Percentiles rank a stretch among this genome's conserved stretches.
phyloP scores from a whole-genome alignment of 2,888 invertebrate species.

The Phengaris alcon region DNA sequence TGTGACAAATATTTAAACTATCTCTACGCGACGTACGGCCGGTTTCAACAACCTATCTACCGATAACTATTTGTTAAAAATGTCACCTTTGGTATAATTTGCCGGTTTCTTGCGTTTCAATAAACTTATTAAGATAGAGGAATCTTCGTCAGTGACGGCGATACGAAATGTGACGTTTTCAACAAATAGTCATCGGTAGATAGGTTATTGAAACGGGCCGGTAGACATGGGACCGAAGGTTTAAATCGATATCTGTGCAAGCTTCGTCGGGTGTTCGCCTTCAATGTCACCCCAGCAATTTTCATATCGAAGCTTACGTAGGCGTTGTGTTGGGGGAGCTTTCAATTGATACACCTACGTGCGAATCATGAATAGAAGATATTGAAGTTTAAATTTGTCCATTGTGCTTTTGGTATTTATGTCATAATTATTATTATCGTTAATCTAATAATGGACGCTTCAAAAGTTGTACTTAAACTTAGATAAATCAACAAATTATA shows the following conservation, averaged over 20 bases:
- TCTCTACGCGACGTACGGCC: background rate
- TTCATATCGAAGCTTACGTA: background rate
- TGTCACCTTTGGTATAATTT: too few relatives aligned
- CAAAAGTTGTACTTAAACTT: too few relatives aligned
- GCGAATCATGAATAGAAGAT: background rate
- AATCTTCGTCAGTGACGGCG: too few relatives aligned
- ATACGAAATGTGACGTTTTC: too few relatives aligned
- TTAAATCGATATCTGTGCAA: background rate
- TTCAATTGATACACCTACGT: background rate
- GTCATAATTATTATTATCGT: background rate
- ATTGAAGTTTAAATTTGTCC: background rate
- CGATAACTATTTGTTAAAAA: too few relatives aligned
- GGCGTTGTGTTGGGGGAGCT: background rate
- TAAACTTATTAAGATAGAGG: too few relatives aligned
- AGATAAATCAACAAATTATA: too few relatives aligned
- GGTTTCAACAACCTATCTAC: too few relatives aligned
- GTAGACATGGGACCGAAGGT: background rate
- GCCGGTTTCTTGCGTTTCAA: too few relatives aligned
- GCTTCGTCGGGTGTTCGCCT: background rate
- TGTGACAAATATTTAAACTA: slow-evolving; percentile 9
- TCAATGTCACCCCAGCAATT: slow-evolving; percentile 7
- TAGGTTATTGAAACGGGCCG: too few relatives aligned
- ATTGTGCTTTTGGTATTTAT: background rate
- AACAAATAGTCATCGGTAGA: too few relatives aligned
- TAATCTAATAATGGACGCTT: too few relatives aligned